These are phyloP conservation scores for Berghia stephanieae DNA, from an alignment of 1,140 invertebrate species.

Conservation along the genomic window DNA sequence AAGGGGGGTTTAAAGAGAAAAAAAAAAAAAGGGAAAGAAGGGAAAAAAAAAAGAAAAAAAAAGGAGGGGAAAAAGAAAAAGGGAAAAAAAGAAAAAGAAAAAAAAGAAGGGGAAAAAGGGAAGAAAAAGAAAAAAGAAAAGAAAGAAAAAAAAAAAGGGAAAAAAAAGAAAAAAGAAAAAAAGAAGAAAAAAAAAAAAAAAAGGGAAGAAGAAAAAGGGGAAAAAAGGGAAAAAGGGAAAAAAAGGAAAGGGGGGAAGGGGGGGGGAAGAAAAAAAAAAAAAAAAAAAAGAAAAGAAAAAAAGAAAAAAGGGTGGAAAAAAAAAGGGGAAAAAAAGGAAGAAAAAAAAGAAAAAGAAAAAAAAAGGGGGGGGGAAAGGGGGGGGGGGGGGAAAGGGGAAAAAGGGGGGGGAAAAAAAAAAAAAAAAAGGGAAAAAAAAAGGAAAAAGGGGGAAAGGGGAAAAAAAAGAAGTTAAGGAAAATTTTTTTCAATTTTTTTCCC, in stretches of 20 bases:
- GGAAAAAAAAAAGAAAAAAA: slow-evolving; percentile 9
- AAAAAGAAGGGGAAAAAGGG: not conserved
- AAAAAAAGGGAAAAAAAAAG: no score
- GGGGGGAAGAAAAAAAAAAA: not conserved
- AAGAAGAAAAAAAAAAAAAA: not conserved
- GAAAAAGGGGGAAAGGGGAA: no score
- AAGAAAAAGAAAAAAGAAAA: not conserved
- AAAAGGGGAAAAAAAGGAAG: no score
- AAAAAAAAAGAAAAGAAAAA: not conserved
- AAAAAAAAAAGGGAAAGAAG: not conserved
- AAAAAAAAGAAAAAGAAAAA: no score
- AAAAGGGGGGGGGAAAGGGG: no score
- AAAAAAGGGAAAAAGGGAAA: not conserved
- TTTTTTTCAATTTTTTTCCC: no score
- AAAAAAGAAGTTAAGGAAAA: no score
- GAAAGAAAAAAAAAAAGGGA: not conserved
- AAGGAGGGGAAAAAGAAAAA: not conserved
- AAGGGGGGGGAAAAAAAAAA: no score
- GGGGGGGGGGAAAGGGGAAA: no score
- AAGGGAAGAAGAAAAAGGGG: not conserved
- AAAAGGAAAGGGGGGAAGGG: not conserved
- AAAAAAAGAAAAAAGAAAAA: not conserved
- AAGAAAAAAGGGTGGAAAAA: not conserved
- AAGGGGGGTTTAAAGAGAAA: not conserved
- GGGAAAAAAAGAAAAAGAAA: slow-evolving; percentile 9